Evolutionary conservation across 2,113 vertebrate genomes (phyloP).

Genomic region (Alosa alosa): DNA sequence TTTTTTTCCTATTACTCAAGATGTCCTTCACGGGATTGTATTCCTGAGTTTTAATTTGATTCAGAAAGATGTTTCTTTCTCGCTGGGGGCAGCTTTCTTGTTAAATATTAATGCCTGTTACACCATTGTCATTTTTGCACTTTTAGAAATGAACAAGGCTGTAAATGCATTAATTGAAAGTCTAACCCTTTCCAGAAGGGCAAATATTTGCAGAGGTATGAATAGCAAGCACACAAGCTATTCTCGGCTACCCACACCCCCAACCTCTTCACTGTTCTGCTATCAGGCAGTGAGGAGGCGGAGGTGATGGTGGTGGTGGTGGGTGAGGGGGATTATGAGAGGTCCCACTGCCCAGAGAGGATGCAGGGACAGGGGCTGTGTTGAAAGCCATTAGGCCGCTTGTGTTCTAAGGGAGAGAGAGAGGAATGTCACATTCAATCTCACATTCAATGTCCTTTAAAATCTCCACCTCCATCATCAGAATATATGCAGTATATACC

Average conservation of each 20-base stretch:
- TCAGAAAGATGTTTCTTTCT: background rate
- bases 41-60: conserved; percentile 1
- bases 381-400: background rate
- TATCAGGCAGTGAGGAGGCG: conserved; percentile 39
- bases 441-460: background rate
- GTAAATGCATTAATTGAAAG: conserved; percentile 42
- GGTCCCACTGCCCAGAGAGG: background rate
- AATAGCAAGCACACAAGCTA: conserved; percentile 35
- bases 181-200: conserved; percentile 30
- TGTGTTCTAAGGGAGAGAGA: too few species aligned
- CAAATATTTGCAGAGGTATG: conserved; percentile 37
- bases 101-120: conserved; percentile 24
- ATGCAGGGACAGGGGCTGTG: background rate
- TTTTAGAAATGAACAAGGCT: conserved; percentile 29
- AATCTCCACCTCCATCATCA: background rate
- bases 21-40: background rate
- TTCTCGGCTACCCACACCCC: conserved; percentile 12
- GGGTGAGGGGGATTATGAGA: background rate
- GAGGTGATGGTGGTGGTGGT: background rate
- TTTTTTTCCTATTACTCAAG: background rate
- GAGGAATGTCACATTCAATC: background rate
- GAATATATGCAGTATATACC: too few species aligned
- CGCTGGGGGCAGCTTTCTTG: background rate
- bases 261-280: conserved; percentile 17
- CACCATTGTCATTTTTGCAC: conserved; percentile 2